Base-by-base conservation (phyloP, 1,140 invertebrate genomes). In the Temnothorax curvispinosus region DNA sequence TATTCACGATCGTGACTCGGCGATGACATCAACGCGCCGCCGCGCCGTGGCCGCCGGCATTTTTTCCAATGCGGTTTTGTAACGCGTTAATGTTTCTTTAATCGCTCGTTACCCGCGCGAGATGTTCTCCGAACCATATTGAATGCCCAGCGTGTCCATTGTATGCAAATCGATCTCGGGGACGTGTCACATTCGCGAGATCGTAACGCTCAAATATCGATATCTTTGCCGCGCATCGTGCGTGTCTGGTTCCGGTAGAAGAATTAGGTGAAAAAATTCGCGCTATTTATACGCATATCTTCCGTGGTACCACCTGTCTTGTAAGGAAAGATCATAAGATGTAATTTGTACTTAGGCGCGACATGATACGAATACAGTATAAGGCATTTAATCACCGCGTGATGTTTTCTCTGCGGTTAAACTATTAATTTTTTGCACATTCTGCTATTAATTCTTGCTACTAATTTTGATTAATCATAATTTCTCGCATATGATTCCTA, bases 1-100 rank as follows among this genome's bases (percentile, higher is more conserved):
- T 69, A 84, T 84, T 75, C 80, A 75, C 41, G 54, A 84, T 62
- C 67, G 69, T 75, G 80, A 84, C 80, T 84, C 80, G 80, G 80
- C 80, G 80, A 84, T 84, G 80, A 84, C 80, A 84, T 84, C 80
- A 84, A 74, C 80, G 50, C 78, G 50, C 47, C 65, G 65, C 77
- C 6, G 5, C n/a, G n/a, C 32, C 47, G 62, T 47, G 41, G 56
- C 18, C 41, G 71, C 47, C 50, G 21, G 4, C 27, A 1, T 74
- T 75, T 84, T 75, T 75, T 75, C 62, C 69, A 75, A 60, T 62
- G 80, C 9, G 41, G 54, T 75, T 75, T 84, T 75, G 80, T 84
- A 84, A 84, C 41, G 69, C 80, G 69, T 84, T 84, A 84, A 84
- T 74, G 80, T 84, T 84, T 84, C 80, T 84, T 84, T 84, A 84